Percentiles rank a stretch among this genome's conserved stretches.
These are phyloP conservation scores for Ciconia maguari DNA, from an alignment of 2,113 vertebrate genomes.

Conservation along the genomic window DNA sequence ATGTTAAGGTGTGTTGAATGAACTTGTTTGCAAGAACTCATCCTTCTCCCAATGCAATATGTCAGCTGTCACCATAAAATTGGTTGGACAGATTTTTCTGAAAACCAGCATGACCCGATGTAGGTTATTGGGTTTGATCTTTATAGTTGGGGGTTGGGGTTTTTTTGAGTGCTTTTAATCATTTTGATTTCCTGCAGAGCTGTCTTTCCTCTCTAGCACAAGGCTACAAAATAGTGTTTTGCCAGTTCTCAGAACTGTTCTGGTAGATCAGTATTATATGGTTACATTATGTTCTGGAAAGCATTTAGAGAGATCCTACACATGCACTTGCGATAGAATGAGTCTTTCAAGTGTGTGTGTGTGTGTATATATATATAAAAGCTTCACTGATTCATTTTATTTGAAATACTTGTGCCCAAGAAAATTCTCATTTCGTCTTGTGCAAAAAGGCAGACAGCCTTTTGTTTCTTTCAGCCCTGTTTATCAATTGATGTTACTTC, in stretches of 20 bases:
- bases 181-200: not conserved
- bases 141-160: not conserved
- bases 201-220: not conserved
- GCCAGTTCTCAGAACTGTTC: not conserved
- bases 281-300: not conserved
- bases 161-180: not conserved
- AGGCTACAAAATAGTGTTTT: not conserved
- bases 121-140: not conserved
- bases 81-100: not conserved
- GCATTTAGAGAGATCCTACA: not conserved
- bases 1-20: not conserved
- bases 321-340: not conserved
- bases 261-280: not conserved
- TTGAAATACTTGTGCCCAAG: not conserved
- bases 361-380: not conserved
- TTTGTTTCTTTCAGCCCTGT: fast-evolving
- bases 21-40: not conserved
- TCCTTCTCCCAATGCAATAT: not conserved
- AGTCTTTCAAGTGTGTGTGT: not conserved
- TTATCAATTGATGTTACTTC: not conserved
- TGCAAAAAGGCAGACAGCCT: not conserved
- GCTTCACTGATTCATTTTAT: not conserved
- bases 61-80: not conserved
- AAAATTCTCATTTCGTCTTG: not conserved
- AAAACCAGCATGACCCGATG: not conserved